Evolutionary conservation across 2,888 invertebrate genomes (phyloP).

Genomic region (Parascotia fuliginaria): DNA sequence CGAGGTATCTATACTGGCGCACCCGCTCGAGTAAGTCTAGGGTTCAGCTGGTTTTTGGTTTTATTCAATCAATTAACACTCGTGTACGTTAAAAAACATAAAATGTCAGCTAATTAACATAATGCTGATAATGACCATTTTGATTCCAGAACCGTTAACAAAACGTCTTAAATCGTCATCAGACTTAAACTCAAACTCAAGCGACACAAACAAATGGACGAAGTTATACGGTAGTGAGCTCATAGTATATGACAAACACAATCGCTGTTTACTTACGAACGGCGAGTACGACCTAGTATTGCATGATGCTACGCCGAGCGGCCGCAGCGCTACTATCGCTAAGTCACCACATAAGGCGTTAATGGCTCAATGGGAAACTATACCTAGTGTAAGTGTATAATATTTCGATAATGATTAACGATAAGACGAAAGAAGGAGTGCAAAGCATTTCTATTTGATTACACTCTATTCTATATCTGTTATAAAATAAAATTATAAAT

Average conservation of each 20-base stretch:
- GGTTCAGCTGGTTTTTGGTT: too few species aligned
- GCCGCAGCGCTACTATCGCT: conserved; percentile 70
- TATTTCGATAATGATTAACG: neutral
- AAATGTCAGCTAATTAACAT: too few species aligned
- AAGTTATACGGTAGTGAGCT: conserved; percentile 92
- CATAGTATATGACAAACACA: conserved; percentile 95
- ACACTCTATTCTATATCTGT: too few species aligned
- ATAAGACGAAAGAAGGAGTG: too few species aligned
- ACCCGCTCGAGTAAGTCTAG: too few species aligned
- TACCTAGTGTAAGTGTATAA: conserved; percentile 80
- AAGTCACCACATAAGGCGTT: conserved; percentile 81
- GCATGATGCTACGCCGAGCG: conserved; percentile 92
- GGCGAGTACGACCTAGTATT: conserved; percentile 96
- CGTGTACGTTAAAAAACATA: too few species aligned
- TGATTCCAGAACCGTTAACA: conserved; percentile 86
- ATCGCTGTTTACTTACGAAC: conserved; percentile 93
- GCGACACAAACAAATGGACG: conserved; percentile 76
- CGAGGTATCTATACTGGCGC: too few species aligned
- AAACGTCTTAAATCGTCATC: conserved; percentile 89
- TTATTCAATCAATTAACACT: too few species aligned
- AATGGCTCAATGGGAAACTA: conserved; percentile 86
- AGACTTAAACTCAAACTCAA: conserved; percentile 60
- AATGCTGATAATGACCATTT: neutral
- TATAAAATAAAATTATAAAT: too few species aligned
- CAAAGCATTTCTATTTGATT: too few species aligned